Evolutionary conservation across 2,888 invertebrate genomes (phyloP).

Genomic region (Endomychus coccineus): DNA sequence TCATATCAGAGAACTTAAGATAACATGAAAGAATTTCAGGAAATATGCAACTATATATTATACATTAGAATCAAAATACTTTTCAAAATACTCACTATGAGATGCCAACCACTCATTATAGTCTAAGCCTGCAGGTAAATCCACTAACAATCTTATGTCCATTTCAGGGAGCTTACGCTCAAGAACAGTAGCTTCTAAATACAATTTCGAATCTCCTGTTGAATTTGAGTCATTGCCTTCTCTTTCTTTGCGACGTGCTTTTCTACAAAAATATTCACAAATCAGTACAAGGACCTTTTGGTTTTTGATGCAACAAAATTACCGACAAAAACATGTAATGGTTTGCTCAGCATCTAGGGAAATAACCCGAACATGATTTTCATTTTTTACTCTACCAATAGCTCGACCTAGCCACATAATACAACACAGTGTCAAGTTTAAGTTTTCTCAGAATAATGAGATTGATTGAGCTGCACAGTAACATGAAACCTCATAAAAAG

Average conservation of each 20-base stretch:
- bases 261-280: conserved; percentile 56
- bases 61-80: too few species aligned
- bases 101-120: conserved; percentile 99
- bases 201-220: conserved; percentile 83
- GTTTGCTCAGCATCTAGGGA: conserved; percentile 63
- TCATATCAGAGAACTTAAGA: too few species aligned
- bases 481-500: conserved; percentile 29
- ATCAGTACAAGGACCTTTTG: conserved; percentile 4
- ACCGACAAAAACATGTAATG: conserved; percentile 78
- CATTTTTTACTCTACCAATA: conserved; percentile 32
- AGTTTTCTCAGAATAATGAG: conserved; percentile 20
- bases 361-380: conserved; percentile 40
- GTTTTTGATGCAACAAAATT: conserved; percentile 4
- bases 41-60: too few species aligned
- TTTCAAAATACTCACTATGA: conserved; percentile 81
- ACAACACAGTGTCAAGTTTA: conserved; percentile 22
- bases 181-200: conserved; percentile 89
- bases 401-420: conserved; percentile 36
- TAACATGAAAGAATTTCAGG: too few species aligned
- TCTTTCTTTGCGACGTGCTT: conserved; percentile 94
- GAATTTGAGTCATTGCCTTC: conserved; percentile 62
- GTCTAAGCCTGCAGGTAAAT: conserved; percentile 91
- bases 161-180: conserved; percentile 91
- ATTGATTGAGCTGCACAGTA: conserved; percentile 24
- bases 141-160: conserved; percentile 89